Evolutionary conservation across 92 coral and sea anemone species (phyloP).

Genomic region (Galaxea fascicularis): DNA sequence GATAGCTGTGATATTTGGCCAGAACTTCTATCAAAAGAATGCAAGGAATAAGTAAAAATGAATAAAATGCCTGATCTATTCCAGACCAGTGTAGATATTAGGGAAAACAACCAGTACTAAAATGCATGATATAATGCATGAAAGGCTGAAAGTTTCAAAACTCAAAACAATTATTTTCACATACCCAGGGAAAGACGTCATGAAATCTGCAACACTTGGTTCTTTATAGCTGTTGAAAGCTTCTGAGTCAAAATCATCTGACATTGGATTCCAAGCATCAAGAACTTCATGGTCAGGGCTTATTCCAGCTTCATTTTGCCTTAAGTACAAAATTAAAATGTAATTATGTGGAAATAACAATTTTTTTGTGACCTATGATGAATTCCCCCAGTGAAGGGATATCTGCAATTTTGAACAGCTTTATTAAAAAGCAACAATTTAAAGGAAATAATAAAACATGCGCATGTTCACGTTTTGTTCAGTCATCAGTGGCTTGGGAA

Average conservation of each 20-base stretch:
- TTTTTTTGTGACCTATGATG: too few relatives aligned
- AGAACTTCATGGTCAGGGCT: slow-evolving; percentile 24
- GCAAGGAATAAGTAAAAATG: background rate
- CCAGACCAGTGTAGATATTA: too few relatives aligned
- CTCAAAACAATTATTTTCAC: background rate
- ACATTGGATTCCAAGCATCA: slow-evolving; percentile 93
- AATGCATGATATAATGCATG: too few relatives aligned
- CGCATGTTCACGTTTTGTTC: too few relatives aligned
- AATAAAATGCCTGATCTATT: too few relatives aligned
- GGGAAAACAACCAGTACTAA: too few relatives aligned
- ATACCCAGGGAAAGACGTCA: slow-evolving; percentile 76
- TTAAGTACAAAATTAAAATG: background rate
- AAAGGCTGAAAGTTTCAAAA: background rate
- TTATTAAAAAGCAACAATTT: too few relatives aligned
- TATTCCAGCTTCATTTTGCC: background rate
- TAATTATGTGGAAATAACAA: too few relatives aligned
- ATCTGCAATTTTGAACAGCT: too few relatives aligned
- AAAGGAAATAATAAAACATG: too few relatives aligned
- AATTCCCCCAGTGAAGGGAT: too few relatives aligned
- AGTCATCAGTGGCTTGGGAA: too few relatives aligned
- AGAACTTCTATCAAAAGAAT: slow-evolving; percentile 6
- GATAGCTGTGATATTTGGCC: slow-evolving; percentile 2
- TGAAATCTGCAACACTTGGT: slow-evolving; percentile 73
- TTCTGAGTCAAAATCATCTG: slow-evolving; percentile 79
- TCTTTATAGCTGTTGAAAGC: slow-evolving; percentile 84